Base-by-base conservation (phyloP, 2,113 vertebrate genomes). In the Actenoides lindsayi region DNA sequence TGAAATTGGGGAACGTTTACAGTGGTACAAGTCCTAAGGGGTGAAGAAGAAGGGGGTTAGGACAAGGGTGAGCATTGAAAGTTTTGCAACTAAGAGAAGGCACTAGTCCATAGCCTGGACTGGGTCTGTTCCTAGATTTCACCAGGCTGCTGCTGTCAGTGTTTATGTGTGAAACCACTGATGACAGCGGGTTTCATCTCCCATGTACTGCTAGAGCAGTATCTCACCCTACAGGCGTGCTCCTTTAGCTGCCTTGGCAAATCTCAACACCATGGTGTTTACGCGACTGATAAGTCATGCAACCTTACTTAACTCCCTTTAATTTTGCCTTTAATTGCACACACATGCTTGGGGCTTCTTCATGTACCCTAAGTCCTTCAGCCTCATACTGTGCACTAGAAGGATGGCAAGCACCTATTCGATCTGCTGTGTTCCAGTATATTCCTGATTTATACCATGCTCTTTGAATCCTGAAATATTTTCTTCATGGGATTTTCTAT, bases 311-410 rank as follows among this genome's bases (percentile, higher is more conserved):
- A 85, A 86, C 59, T 90, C n/a, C 31, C 67, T 90, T 92, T 93
- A 88, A 92, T 92, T 83, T 86, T 70, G 56, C 80, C 68, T 90
- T 74, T 93, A 92, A 94, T 76, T 90, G 70, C 57, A 62, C 35
- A 70, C 17, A 54, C 2, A 5, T 74, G 63, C 33, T 64, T 70
- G 17, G 54, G 42, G 16, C 81, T 87, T 89, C 59, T 86, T 69
- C 60, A 74, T 59, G 60, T 54, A 68, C 46, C 83, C 51, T 21
- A 78, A 89, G 39, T 59, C 53, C 60, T 89, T n/a, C 42, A 71
- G 48, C 13, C 56, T 94, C 65, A 31, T 15, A 6, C n/a, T 24
- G 37, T 80, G 41, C 31, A 23, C 59, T 70, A 54, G 60, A 90
- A 89, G n/a, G 82, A 65, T 35, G 25, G 37, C 39, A 70, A 89